Percentiles rank a stretch among this genome's conserved stretches.
phyloP scores from a whole-genome alignment of 2,113 vertebrate species.

The Ifrita kowaldi region DNA sequence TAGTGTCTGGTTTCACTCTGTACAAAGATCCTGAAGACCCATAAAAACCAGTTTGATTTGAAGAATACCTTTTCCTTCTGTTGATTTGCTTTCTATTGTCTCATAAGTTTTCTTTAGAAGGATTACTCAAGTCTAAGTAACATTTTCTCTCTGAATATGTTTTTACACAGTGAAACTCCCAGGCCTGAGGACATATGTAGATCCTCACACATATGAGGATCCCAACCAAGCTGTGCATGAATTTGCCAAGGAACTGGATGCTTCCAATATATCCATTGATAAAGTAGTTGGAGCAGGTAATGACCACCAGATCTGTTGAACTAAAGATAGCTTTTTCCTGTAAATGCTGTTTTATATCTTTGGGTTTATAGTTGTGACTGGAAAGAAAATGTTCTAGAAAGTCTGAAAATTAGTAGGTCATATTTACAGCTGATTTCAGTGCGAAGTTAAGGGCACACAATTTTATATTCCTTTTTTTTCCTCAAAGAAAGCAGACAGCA shows the following conservation, averaged over 20 bases:
- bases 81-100: neutral
- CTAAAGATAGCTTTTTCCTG: neutral
- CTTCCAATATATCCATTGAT: constrained; percentile 92
- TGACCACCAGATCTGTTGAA: neutral
- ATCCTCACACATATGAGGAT: constrained; percentile 96
- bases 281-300: constrained; percentile 97
- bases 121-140: neutral
- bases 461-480: neutral
- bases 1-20: neutral
- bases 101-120: neutral
- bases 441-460: neutral
- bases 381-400: neutral
- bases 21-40: neutral
- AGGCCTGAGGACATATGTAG: constrained; percentile 91
- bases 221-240: constrained; percentile 95
- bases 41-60: neutral
- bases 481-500: neutral
- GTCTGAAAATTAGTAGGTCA: neutral
- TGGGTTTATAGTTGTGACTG: neutral
- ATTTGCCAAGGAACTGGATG: constrained; percentile 93
- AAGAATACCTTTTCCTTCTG: neutral
- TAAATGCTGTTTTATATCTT: neutral
- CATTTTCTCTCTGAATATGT: neutral
- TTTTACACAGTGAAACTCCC: constrained; percentile 87
- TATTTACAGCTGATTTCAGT: neutral